Evolutionary conservation across 1,140 invertebrate species (phyloP).

Genomic region (Drosophila athabasca): DNA sequence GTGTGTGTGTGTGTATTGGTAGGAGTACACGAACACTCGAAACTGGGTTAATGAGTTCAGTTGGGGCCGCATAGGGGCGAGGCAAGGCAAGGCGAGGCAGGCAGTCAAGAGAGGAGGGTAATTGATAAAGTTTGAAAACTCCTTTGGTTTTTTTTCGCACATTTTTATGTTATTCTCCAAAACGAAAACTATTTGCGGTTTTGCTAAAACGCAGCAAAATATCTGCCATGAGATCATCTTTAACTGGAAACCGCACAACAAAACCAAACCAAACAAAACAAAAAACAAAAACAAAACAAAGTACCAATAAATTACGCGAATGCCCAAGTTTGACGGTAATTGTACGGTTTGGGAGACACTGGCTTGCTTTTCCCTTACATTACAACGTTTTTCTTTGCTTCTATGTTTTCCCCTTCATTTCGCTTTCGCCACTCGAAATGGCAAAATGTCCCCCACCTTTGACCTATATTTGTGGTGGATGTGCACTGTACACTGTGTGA

Average conservation of each 20-base stretch:
- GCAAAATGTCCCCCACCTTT: slow-evolving; percentile 60
- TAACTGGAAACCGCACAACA: slow-evolving; percentile 32
- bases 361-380: too few relatives aligned
- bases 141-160: slow-evolving; percentile 16
- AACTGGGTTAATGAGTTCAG: slow-evolving; percentile 77
- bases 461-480: slow-evolving; percentile 42
- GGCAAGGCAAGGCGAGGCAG: not conserved
- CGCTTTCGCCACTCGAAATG: slow-evolving; percentile 30
- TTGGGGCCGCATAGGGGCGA: slow-evolving; percentile 17
- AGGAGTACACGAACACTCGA: slow-evolving; percentile 40
- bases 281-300: slow-evolving; percentile 22
- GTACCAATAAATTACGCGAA: slow-evolving; percentile 11
- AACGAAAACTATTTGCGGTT: slow-evolving; percentile 54
- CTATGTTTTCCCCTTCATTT: slow-evolving; percentile 14
- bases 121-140: slow-evolving; percentile 28
- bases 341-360: not conserved
- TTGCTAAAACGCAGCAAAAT: slow-evolving; percentile 11
- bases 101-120: slow-evolving; percentile 4
- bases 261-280: slow-evolving; percentile 28
- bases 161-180: slow-evolving; percentile 50
- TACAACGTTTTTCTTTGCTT: slow-evolving; percentile 13
- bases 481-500: slow-evolving; percentile 28
- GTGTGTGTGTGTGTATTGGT: slow-evolving; percentile 20
- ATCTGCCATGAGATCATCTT: slow-evolving; percentile 42
- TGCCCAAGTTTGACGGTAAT: not conserved